Conservation (phyloP, 2,113 vertebrate species). For the Aviceda subcristata region DNA sequence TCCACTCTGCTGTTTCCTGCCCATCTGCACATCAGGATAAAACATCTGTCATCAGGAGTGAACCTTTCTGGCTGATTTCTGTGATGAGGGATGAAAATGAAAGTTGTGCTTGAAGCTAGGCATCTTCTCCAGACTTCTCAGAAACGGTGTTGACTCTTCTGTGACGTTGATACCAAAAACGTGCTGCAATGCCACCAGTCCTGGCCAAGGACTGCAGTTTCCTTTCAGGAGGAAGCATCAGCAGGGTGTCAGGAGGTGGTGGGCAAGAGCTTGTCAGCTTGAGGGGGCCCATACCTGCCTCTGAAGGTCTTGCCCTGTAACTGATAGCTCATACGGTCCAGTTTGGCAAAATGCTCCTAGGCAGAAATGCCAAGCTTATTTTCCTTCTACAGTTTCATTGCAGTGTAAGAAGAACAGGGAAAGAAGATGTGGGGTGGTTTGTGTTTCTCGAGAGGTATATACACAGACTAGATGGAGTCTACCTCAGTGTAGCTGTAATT, state of each 20-base stretch:
- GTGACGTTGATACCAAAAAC: background rate
- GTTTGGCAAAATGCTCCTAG: background rate
- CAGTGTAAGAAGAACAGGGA: background rate
- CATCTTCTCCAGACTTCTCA: background rate
- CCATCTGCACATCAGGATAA: background rate
- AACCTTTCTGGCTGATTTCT: background rate
- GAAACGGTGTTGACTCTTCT: background rate
- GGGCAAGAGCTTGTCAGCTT: background rate
- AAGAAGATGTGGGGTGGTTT: background rate
- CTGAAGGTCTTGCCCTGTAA: background rate
- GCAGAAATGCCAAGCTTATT: background rate
- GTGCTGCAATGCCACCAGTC: background rate
- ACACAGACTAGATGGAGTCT: background rate
- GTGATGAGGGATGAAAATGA: background rate
- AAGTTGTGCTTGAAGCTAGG: background rate
- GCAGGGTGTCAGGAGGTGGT: background rate
- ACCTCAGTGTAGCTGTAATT: background rate
- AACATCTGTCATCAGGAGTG: accelerated
- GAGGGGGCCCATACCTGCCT: background rate
- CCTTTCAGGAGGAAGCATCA: background rate
- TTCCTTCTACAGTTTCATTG: background rate
- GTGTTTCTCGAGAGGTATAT: background rate
- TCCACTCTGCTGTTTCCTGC: background rate
- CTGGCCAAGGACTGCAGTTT: background rate
- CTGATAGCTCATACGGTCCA: background rate